Conservation (phyloP, 2,888 invertebrate species). For the Apodemia hepburni region DNA sequence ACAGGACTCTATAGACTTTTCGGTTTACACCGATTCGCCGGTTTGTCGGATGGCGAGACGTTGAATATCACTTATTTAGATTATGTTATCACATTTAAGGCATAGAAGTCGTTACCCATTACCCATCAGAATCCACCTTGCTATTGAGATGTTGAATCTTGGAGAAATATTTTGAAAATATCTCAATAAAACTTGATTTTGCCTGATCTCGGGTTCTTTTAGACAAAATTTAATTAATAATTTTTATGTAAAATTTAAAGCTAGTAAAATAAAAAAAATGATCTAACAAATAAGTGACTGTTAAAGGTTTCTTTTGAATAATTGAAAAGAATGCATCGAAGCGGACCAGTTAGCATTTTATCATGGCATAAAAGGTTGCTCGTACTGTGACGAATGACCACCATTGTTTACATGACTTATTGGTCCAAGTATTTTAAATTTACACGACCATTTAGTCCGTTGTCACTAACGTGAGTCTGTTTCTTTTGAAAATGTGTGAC, state of each 20-base stretch:
- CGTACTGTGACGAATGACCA: constrained; percentile 41
- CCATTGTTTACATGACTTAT: constrained; percentile 31
- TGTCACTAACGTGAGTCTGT: constrained; percentile 24
- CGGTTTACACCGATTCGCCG: too few species aligned
- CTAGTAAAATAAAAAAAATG: background rate
- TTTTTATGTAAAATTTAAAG: background rate
- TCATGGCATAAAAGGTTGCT: constrained; percentile 46
- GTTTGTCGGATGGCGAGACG: too few species aligned
- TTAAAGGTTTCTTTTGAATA: constrained; percentile 13
- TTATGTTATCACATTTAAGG: too few species aligned
- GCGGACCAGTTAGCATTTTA: constrained; percentile 52
- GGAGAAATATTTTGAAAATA: too few species aligned
- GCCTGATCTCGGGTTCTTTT: too few species aligned
- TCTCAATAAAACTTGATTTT: too few species aligned
- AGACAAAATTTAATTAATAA: too few species aligned
- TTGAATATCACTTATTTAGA: too few species aligned
- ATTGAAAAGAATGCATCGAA: background rate
- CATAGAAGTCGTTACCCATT: too few species aligned
- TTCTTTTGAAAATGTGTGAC: constrained; percentile 24
- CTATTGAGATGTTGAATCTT: too few species aligned
- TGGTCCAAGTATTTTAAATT: constrained; percentile 22
- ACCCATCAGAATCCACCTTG: too few species aligned
- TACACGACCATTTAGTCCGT: constrained; percentile 23
- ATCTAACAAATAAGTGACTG: constrained; percentile 1
- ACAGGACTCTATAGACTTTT: too few species aligned